A percentile compares a stretch with the other conserved stretches of the same genome.
These are phyloP conservation scores for Menura novaehollandiae DNA, from an alignment of 2,113 vertebrate genomes.

Conservation along the genomic window DNA sequence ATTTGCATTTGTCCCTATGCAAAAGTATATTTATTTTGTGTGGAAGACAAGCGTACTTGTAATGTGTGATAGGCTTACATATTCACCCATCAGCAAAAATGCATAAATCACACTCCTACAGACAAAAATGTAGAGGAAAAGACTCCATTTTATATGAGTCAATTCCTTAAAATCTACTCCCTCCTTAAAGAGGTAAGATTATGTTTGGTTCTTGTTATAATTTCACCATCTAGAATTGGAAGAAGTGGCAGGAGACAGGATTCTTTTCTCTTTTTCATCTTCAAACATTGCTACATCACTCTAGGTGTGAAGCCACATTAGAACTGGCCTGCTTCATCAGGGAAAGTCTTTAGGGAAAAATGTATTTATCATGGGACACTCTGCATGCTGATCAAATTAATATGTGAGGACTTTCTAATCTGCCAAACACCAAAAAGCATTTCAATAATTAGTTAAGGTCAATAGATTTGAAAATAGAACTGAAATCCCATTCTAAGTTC, in stretches of 20 bases:
- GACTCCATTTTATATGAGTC: background rate
- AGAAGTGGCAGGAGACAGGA: background rate
- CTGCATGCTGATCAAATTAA: background rate
- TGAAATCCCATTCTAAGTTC: background rate
- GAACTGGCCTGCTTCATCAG: background rate
- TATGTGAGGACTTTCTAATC: background rate
- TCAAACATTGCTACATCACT: background rate
- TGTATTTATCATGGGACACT: background rate
- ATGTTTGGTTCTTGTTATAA: background rate
- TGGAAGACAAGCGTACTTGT: background rate
- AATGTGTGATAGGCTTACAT: background rate
- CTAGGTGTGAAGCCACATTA: background rate
- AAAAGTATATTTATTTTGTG: background rate
- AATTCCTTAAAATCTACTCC: background rate
- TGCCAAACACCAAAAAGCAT: background rate
- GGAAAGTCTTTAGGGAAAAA: background rate
- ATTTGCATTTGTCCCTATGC: background rate
- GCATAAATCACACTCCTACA: background rate
- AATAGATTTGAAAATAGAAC: background rate
- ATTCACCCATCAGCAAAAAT: background rate
- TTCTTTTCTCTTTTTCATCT: background rate
- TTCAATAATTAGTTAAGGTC: background rate
- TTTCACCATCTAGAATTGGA: background rate
- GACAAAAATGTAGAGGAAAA: background rate
- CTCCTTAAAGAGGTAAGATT: background rate